Percentiles rank a stretch among this genome's conserved stretches.
Conservation (phyloP, 2,797 vertebrate genomes). For the Orientallactaga sibirica region DNA sequence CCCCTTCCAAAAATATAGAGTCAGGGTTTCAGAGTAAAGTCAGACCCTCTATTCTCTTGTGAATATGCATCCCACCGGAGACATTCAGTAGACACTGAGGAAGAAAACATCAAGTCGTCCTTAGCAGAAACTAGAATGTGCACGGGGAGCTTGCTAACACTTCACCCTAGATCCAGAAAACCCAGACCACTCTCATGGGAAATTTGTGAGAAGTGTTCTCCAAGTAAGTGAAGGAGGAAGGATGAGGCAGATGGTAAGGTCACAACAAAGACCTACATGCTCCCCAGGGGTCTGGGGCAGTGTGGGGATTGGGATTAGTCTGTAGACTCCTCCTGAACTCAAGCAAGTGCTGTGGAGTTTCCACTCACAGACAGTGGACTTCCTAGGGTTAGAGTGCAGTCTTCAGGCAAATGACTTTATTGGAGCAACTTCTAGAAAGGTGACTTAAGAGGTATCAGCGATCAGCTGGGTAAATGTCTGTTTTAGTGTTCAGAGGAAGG, state of each 20-base stretch:
- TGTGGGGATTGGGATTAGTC: neutral
- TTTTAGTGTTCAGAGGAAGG: neutral
- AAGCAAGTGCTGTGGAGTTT: neutral
- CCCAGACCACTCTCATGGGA: neutral
- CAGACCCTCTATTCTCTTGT: neutral
- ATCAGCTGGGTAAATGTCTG: conserved; percentile 1
- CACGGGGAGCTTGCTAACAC: neutral
- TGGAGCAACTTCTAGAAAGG: conserved; percentile 34
- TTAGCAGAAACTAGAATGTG: neutral
- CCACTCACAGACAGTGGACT: accelerated
- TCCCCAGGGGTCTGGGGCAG: neutral
- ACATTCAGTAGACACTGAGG: neutral
- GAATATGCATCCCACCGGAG: neutral
- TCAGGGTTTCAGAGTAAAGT: neutral
- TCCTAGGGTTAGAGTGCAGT: neutral
- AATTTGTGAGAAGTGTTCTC: neutral
- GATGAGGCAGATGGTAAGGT: neutral
- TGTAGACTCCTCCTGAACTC: neutral
- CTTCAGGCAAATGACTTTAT: neutral
- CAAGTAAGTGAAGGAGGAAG: neutral
- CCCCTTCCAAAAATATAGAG: neutral
- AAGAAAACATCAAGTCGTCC: neutral
- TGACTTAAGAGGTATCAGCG: neutral
- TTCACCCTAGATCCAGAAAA: neutral
- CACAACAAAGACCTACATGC: neutral